Conservation (phyloP, 2,888 invertebrate genomes). For the Eupeodes luniger region DNA sequence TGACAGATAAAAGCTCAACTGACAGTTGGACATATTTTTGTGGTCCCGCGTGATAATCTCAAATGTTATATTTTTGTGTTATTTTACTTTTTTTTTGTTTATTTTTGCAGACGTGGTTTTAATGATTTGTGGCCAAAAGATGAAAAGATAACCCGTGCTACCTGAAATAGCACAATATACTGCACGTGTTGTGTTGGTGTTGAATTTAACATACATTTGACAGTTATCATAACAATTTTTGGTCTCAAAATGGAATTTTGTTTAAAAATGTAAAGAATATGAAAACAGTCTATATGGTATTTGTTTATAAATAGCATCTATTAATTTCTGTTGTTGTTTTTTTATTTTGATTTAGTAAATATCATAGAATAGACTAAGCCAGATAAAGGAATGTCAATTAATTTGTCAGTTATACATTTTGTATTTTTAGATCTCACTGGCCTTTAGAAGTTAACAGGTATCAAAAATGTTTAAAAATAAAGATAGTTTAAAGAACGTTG, state of each 20-base stretch:
- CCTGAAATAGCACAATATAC: constrained; percentile 6
- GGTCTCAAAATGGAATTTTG: background rate
- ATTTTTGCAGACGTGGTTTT: constrained; percentile 1
- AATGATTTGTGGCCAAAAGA: constrained; percentile 33
- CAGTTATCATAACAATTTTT: constrained; percentile 5
- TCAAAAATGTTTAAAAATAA: too few species aligned
- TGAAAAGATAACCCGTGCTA: constrained; percentile 25
- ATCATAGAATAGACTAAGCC: too few species aligned
- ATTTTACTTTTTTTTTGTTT: background rate
- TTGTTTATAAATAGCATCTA: too few species aligned
- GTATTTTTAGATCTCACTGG: too few species aligned
- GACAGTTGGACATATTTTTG: constrained; percentile 68
- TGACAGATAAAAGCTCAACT: constrained; percentile 66
- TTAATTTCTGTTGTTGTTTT: too few species aligned
- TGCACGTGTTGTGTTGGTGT: constrained; percentile 17
- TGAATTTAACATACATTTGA: constrained; percentile 30
- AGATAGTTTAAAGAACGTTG: too few species aligned
- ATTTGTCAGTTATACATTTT: too few species aligned
- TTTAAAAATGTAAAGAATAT: background rate
- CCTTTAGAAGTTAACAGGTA: too few species aligned
- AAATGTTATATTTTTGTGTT: background rate
- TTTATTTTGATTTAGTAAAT: too few species aligned
- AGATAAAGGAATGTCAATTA: too few species aligned
- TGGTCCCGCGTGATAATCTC: constrained; percentile 44
- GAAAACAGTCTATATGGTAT: too few species aligned